Evolutionary conservation across 2,888 invertebrate species (phyloP).

Genomic region (Amphipyra berbera): DNA sequence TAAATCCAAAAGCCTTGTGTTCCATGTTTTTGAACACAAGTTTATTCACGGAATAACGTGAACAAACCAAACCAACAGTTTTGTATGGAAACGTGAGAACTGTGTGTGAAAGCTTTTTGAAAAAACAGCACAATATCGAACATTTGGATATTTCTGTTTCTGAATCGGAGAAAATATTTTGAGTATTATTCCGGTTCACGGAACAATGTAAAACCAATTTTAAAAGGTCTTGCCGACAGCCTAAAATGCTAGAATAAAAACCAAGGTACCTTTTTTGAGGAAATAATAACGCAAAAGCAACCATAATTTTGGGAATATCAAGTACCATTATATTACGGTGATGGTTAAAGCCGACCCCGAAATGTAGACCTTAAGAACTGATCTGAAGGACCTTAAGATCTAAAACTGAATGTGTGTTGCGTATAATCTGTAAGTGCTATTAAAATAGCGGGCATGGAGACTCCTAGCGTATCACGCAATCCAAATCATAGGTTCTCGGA

Average conservation of each 20-base stretch:
- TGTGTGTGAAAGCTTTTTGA: constrained; percentile 20
- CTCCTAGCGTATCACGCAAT: no score
- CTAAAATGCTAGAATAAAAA: not conserved
- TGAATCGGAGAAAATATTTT: constrained; percentile 4
- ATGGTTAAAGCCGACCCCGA: no score
- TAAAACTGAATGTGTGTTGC: no score
- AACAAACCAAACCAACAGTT: constrained; percentile 11
- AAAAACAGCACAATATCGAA: constrained; percentile 30
- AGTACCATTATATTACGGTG: no score
- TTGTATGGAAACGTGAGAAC: constrained; percentile 16
- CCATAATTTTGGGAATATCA: no score
- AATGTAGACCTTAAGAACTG: no score
- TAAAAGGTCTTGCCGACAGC: not conserved
- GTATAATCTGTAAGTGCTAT: no score
- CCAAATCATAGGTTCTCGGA: no score
- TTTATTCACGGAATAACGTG: constrained; percentile 8
- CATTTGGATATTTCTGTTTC: constrained; percentile 15
- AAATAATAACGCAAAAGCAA: no score
- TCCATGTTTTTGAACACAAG: constrained; percentile 17
- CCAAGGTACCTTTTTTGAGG: not conserved
- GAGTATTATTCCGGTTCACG: not conserved
- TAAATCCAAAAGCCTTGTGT: not conserved
- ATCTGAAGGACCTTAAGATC: no score
- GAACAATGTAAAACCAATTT: not conserved
- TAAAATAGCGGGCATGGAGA: no score